These are phyloP conservation scores for Anser cygnoides DNA, from an alignment of 2,113 vertebrate genomes.

Conservation along the genomic window DNA sequence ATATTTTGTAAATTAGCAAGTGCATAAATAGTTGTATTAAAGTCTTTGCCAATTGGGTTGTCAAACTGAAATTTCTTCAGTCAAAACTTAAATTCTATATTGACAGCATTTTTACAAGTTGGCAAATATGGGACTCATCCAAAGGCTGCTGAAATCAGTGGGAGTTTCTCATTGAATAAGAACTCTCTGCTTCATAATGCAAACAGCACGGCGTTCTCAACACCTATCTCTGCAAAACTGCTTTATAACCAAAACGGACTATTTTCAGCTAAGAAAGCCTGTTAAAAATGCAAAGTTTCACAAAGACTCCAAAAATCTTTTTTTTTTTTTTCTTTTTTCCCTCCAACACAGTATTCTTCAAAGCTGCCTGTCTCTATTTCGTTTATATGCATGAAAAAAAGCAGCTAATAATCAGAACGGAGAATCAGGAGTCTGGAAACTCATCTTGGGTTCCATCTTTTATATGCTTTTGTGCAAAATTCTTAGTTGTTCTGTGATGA, in stretches of 20 bases:
- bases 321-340: neutral
- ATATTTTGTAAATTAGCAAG: constrained; percentile 1
- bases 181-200: neutral
- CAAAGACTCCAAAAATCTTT: neutral
- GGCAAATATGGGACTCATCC: constrained; percentile 15
- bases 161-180: neutral
- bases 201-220: neutral
- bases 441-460: neutral
- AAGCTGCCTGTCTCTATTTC: neutral
- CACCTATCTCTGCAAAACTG: neutral
- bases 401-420: neutral
- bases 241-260: constrained; percentile 5
- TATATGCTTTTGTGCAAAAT: neutral
- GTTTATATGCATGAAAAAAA: neutral
- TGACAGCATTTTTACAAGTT: constrained; percentile 37
- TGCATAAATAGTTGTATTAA: neutral
- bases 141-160: constrained; percentile 2
- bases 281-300: neutral
- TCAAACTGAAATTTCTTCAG: constrained; percentile 1
- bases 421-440: neutral
- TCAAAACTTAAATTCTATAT: neutral
- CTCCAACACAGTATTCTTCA: neutral
- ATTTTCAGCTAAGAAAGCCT: neutral
- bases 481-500: neutral
- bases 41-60: constrained; percentile 14